Percentiles rank a stretch among this genome's conserved stretches.
These are phyloP conservation scores for Falco naumanni DNA, from an alignment of 2,797 vertebrate genomes.

Conservation along the genomic window DNA sequence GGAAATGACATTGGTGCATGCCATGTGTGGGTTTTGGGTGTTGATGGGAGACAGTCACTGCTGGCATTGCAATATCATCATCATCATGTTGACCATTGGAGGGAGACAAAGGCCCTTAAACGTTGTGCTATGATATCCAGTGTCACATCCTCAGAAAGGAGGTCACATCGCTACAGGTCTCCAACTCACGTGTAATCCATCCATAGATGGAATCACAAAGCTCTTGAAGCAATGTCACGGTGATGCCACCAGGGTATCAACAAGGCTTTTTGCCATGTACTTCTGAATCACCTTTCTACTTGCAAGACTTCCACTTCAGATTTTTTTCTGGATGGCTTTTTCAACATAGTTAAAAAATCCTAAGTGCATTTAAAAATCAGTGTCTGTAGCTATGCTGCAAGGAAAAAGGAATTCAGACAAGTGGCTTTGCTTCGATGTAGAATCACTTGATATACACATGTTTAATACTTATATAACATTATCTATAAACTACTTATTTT, in stretches of 20 bases:
- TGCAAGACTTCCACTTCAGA: background rate
- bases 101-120: background rate
- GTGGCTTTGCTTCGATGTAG: background rate
- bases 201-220: too few species aligned
- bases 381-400: background rate
- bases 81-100: background rate
- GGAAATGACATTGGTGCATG: background rate
- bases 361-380: background rate
- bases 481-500: background rate
- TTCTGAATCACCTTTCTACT: background rate
- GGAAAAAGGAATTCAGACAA: background rate
- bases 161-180: background rate
- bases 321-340: background rate
- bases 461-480: background rate
- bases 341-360: background rate
- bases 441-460: background rate
- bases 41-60: background rate
- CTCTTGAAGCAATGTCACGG: background rate
- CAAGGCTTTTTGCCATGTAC: too few species aligned
- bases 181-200: background rate
- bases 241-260: background rate
- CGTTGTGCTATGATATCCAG: background rate
- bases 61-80: background rate
- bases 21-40: background rate
- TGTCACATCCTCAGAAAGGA: background rate